Percentiles rank a stretch among this genome's conserved stretches.
Conservation (phyloP, 2,113 vertebrate species). For the Sardina pilchardus region DNA sequence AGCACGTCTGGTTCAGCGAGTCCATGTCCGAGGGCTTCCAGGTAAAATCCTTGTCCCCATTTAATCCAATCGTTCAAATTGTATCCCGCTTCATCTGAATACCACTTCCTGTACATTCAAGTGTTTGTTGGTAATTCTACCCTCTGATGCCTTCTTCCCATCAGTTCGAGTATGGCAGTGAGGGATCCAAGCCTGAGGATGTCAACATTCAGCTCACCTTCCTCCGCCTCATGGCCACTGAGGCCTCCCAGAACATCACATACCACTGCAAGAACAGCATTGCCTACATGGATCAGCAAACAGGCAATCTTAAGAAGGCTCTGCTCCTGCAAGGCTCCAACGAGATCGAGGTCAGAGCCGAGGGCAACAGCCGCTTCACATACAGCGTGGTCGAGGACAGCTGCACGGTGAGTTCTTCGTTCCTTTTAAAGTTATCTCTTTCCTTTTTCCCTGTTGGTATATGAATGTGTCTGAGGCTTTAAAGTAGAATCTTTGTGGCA, state of each 20-base stretch:
- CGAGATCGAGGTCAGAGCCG: constrained; percentile 96
- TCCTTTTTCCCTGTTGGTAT: not conserved
- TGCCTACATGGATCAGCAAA: constrained; percentile 91
- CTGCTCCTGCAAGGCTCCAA: constrained; percentile 97
- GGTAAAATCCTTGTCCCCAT: constrained; percentile 65
- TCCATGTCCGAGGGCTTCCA: constrained; percentile 90
- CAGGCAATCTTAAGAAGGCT: constrained; percentile 95
- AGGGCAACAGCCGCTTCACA: constrained; percentile 98
- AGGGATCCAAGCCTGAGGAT: constrained; percentile 84
- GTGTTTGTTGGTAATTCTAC: not conserved
- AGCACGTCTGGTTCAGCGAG: constrained; percentile 95
- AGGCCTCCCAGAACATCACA: constrained; percentile 96
- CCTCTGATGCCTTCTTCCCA: constrained; percentile 9
- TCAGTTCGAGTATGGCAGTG: constrained; percentile 90
- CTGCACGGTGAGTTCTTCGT: constrained; percentile 86
- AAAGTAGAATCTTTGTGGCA: not conserved
- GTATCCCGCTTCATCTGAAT: not conserved
- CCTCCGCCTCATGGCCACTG: constrained; percentile 97
- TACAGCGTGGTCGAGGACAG: constrained; percentile 89
- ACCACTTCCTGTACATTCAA: not conserved
- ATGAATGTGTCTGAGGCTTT: not conserved
- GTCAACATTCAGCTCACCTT: constrained; percentile 98
- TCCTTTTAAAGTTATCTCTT: not conserved
- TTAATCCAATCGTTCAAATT: not conserved
- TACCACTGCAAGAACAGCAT: constrained; percentile 99